These are phyloP conservation scores for Poeciliopsis paucimaculata DNA, from an alignment of 2,797 vertebrate genomes.

Conservation along the genomic window DNA sequence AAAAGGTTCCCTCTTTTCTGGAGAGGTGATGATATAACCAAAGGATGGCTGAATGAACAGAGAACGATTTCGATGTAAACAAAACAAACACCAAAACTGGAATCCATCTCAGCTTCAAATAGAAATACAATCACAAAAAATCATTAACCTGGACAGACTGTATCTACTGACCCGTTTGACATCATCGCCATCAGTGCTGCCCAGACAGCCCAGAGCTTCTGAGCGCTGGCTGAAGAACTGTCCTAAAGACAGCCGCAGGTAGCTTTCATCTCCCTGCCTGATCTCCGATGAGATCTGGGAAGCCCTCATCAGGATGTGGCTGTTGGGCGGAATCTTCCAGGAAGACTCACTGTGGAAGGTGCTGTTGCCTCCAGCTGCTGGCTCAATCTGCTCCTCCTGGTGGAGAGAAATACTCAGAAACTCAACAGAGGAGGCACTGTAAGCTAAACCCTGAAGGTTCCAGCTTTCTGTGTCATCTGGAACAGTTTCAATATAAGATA, in stretches of 20 bases:
- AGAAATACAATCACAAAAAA: not conserved
- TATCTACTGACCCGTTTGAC: constrained; percentile 88
- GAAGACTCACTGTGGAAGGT: constrained; percentile 82
- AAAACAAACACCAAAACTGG: not conserved
- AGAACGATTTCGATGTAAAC: not conserved
- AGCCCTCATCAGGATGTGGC: constrained; percentile 80
- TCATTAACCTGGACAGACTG: not conserved
- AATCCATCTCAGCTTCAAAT: not conserved
- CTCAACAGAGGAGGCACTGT: not conserved
- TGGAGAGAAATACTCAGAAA: constrained; percentile 14
- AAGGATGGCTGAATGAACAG: constrained; percentile 89
- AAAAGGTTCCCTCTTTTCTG: constrained; percentile 91
- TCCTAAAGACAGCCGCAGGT: constrained; percentile 90
- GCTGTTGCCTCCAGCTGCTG: constrained; percentile 66
- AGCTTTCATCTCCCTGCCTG: constrained; percentile 85
- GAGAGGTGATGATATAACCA: constrained; percentile 94
- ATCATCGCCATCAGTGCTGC: constrained; percentile 67
- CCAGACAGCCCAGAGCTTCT: constrained; percentile 94
- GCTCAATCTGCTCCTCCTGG: constrained; percentile 87
- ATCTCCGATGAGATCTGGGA: constrained; percentile 83
- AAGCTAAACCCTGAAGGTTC: not conserved
- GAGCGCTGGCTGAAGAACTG: constrained; percentile 94
- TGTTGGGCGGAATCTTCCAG: constrained; percentile 83
- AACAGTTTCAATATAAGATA: not conserved
- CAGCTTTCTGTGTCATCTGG: not conserved